Conservation (phyloP, 2,113 vertebrate genomes). For the Clarias macrocephalus region DNA sequence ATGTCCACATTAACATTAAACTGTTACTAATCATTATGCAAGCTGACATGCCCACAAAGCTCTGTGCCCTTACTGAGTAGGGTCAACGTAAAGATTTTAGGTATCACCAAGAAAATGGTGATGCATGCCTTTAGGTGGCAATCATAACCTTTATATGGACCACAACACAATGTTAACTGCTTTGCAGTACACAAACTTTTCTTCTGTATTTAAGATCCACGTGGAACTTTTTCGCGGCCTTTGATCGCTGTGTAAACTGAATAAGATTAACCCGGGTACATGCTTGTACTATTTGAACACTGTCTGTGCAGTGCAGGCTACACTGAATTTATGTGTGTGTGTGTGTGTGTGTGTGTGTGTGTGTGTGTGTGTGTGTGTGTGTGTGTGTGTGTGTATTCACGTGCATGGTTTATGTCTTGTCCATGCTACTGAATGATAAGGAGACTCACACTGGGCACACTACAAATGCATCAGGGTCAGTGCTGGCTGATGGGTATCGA, state of each 20-base stretch:
- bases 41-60: neutral
- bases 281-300: neutral
- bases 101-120: neutral
- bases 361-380: neutral
- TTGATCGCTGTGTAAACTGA: neutral
- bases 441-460: constrained; percentile 97
- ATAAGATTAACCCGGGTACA: neutral
- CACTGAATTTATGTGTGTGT: neutral
- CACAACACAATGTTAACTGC: neutral
- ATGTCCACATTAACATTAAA: no score
- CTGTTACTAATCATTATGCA: neutral
- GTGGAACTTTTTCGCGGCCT: neutral
- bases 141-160: neutral
- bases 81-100: neutral
- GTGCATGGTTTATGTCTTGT: constrained; percentile 69
- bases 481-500: constrained; percentile 97
- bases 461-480: constrained; percentile 94
- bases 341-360: constrained; percentile 10
- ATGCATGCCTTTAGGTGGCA: neutral
- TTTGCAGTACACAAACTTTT: neutral
- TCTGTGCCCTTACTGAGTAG: neutral
- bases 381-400: neutral
- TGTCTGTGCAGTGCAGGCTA: neutral
- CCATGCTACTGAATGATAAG: constrained; percentile 96
- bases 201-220: neutral